A percentile compares a stretch with the other conserved stretches of the same genome.
Evolutionary conservation across 1,140 invertebrate species (phyloP).

Genomic region (Battus philenor): DNA sequence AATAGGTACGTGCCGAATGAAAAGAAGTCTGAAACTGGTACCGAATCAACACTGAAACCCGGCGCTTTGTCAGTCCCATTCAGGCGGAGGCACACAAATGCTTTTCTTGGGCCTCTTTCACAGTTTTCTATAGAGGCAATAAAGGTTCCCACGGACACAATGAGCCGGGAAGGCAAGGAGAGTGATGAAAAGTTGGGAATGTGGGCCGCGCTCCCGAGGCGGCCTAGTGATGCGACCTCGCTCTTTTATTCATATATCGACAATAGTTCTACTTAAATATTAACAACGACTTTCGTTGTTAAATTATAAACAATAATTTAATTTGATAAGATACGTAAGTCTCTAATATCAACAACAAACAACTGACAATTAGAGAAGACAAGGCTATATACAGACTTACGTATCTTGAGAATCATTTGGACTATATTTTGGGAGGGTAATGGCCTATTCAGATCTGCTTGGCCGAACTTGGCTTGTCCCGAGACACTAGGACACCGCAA

Average conservation of each 20-base stretch:
- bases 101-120: slow-evolving; percentile 69
- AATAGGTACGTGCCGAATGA: slow-evolving; percentile 47
- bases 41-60: slow-evolving; percentile 62
- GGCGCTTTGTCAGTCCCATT: slow-evolving; percentile 61
- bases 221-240: slow-evolving; percentile 39
- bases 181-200: slow-evolving; percentile 70
- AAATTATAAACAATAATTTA: too few relatives aligned
- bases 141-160: slow-evolving; percentile 73
- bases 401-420: too few relatives aligned
- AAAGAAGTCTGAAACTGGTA: slow-evolving; percentile 58
- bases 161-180: slow-evolving; percentile 60
- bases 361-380: too few relatives aligned
- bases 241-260: slow-evolving; percentile 26
- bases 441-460: too few relatives aligned
- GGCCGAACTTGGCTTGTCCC: too few relatives aligned
- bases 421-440: too few relatives aligned
- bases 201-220: slow-evolving; percentile 62
- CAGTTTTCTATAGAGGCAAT: slow-evolving; percentile 71
- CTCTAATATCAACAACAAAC: too few relatives aligned
- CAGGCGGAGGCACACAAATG: slow-evolving; percentile 59
- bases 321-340: too few relatives aligned
- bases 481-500: too few relatives aligned
- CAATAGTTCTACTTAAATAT: too few relatives aligned
- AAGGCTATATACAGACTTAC: too few relatives aligned
- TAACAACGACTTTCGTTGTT: too few relatives aligned